Conservation (phyloP, 2,113 vertebrate species). For the Tiliqua scincoides region DNA sequence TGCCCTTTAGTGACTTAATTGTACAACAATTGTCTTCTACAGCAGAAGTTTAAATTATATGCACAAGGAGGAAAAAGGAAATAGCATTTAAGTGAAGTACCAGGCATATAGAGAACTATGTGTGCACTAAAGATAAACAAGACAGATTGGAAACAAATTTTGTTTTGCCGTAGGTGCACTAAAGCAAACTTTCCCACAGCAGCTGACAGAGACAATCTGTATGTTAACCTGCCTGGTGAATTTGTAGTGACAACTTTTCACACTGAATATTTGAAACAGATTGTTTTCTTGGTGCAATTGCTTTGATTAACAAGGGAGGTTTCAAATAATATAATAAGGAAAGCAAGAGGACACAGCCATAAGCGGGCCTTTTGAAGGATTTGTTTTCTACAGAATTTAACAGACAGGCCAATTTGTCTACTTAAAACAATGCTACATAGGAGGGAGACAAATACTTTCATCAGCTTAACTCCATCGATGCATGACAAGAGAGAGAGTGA, state of each 20-base stretch:
- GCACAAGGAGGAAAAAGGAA: slow-evolving; percentile 13
- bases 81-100: slow-evolving; percentile 19
- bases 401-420: slow-evolving; percentile 19
- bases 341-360: slow-evolving; percentile 33
- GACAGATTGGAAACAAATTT: slow-evolving; percentile 53
- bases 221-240: slow-evolving; percentile 46
- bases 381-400: slow-evolving; percentile 47
- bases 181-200: slow-evolving; percentile 68
- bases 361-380: slow-evolving; percentile 13
- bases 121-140: slow-evolving; percentile 44
- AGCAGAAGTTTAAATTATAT: not conserved
- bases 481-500: not conserved
- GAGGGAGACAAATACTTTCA: slow-evolving; percentile 16
- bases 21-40: not conserved
- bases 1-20: not conserved
- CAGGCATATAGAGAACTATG: slow-evolving; percentile 30
- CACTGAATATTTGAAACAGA: slow-evolving; percentile 56
- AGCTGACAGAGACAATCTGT: slow-evolving; percentile 47
- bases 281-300: slow-evolving; percentile 65
- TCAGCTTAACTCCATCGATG: not conserved
- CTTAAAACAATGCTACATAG: not conserved
- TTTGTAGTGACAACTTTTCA: slow-evolving; percentile 64
- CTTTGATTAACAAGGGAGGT: slow-evolving; percentile 62
- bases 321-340: slow-evolving; percentile 57
- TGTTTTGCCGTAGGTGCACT: slow-evolving; percentile 44